Evolutionary conservation across 1,140 invertebrate genomes (phyloP).

Genomic region (Pomacea maculata): DNA sequence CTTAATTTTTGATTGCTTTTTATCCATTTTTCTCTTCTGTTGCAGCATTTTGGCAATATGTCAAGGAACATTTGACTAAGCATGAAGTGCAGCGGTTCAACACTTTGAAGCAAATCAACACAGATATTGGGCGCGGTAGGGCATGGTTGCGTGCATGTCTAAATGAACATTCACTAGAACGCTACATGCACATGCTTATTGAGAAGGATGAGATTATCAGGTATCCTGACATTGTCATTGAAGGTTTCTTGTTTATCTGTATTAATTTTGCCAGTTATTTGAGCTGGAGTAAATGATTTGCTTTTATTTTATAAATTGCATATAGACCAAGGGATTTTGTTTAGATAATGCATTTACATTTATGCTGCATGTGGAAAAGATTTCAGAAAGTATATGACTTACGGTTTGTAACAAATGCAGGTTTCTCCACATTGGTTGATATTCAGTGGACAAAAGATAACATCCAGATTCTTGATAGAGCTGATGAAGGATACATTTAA

Average conservation of each 20-base stretch:
- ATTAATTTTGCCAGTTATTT: background rate
- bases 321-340: too few species aligned
- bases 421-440: too few species aligned
- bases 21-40: background rate
- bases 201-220: slow-evolving; percentile 72
- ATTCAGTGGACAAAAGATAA: too few species aligned
- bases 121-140: slow-evolving; percentile 80
- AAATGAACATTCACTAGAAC: slow-evolving; percentile 88
- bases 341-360: too few species aligned
- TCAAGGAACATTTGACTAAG: slow-evolving; percentile 76
- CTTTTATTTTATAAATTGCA: too few species aligned
- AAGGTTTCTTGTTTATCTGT: background rate
- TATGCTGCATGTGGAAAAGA: too few species aligned
- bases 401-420: too few species aligned
- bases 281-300: too few species aligned
- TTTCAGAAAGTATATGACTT: too few species aligned
- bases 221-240: slow-evolving; percentile 32
- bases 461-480: too few species aligned
- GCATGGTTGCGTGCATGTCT: slow-evolving; percentile 87
- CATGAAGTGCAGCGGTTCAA: slow-evolving; percentile 88
- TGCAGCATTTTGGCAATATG: slow-evolving; percentile 65
- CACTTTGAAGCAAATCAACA: slow-evolving; percentile 81
- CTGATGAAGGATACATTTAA: too few species aligned
- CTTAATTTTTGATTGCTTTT: background rate
- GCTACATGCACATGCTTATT: slow-evolving; percentile 81